Evolutionary conservation across 2,113 vertebrate species (phyloP).

Genomic region (Cinclus mexicanus): DNA sequence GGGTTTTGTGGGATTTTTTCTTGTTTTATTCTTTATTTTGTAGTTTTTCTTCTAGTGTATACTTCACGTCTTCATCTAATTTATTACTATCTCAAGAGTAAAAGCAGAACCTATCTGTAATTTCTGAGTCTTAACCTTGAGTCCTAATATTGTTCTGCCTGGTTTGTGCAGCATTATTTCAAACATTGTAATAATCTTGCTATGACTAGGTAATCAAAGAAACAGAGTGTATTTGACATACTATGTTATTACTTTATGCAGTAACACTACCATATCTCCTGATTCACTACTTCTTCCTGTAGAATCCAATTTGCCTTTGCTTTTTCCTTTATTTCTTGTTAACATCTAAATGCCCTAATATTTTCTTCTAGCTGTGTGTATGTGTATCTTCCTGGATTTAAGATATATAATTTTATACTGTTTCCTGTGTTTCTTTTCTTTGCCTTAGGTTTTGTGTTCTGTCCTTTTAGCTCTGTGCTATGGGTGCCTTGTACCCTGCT

Average conservation of each 20-base stretch:
- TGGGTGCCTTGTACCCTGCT: not conserved
- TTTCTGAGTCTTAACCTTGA: slow-evolving; percentile 24
- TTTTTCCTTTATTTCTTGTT: not conserved
- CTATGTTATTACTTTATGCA: not conserved
- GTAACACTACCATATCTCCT: not conserved
- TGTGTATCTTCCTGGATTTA: not conserved
- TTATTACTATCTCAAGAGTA: not conserved
- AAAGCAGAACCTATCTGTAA: not conserved
- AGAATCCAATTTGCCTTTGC: not conserved
- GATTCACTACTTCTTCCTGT: not conserved
- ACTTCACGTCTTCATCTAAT: not conserved
- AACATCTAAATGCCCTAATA: not conserved
- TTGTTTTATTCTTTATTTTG: not conserved
- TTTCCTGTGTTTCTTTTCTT: not conserved
- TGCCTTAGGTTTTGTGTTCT: not conserved
- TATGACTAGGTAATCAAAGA: slow-evolving; percentile 38
- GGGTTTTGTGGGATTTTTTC: not conserved
- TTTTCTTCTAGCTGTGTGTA: not conserved
- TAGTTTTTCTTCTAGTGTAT: not conserved
- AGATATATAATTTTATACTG: not conserved
- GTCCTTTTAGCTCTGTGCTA: not conserved
- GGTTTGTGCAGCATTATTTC: not conserved
- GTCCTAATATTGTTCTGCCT: not conserved
- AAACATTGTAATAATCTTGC: not conserved
- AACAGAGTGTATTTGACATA: slow-evolving; percentile 8